Percentiles rank a stretch among this genome's conserved stretches.
phyloP scores from a whole-genome alignment of 1,140 invertebrate species.

The Bombus superbus region DNA sequence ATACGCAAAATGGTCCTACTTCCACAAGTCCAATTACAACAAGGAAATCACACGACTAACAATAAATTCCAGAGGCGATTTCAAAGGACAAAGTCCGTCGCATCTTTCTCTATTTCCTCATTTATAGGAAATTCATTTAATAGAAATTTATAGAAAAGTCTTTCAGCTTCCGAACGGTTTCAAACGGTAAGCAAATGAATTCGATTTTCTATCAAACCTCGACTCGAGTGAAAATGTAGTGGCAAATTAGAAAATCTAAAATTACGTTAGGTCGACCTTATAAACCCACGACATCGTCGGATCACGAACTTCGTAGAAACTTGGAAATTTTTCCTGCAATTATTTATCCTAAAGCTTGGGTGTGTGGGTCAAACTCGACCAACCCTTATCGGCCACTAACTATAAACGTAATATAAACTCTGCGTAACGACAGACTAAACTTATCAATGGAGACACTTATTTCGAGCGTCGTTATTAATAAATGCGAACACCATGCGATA shows the following conservation, averaged over 20 bases:
- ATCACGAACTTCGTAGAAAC: neutral
- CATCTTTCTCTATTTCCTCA: too few species aligned
- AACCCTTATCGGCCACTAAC: neutral
- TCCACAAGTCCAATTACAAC: too few species aligned
- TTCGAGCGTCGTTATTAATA: constrained; percentile 5
- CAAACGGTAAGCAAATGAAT: neutral
- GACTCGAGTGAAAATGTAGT: neutral
- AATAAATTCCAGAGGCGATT: too few species aligned
- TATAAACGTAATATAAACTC: neutral
- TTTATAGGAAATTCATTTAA: too few species aligned
- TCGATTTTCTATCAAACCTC: neutral
- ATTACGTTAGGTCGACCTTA: neutral
- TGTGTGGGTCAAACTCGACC: neutral
- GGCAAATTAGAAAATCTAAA: neutral
- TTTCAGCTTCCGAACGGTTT: too few species aligned
- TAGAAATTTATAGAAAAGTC: too few species aligned
- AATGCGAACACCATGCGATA: neutral
- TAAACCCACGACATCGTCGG: too few species aligned
- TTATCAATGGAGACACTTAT: neutral
- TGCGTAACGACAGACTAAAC: neutral
- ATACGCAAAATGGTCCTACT: too few species aligned
- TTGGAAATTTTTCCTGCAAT: neutral
- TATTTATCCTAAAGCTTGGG: neutral
- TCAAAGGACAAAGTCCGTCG: too few species aligned
- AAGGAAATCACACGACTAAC: too few species aligned